Conservation (phyloP, 2,797 vertebrate species). For the Girardinus metallicus region DNA sequence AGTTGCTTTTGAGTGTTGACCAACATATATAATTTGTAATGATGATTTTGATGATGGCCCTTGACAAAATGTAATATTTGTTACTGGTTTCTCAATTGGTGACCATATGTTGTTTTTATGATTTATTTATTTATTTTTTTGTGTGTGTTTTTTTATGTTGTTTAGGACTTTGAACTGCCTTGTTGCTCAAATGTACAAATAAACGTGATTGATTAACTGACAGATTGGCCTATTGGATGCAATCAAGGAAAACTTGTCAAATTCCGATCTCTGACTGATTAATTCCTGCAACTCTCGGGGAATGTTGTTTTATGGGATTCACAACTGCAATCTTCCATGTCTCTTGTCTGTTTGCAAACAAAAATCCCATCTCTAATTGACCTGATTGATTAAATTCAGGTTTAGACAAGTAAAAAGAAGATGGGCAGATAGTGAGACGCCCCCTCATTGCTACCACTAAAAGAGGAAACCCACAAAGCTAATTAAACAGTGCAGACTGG, state of each 20-base stretch:
- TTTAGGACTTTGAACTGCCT: no score
- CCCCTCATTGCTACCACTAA: constrained; percentile 25
- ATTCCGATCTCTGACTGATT: background rate
- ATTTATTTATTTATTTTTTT: no score
- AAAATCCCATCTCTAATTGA: constrained; percentile 11
- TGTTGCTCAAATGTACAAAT: no score
- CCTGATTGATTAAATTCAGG: constrained; percentile 46
- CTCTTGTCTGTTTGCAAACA: constrained; percentile 14
- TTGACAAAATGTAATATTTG: no score
- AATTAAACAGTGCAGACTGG: constrained; percentile 42
- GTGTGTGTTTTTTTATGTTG: no score
- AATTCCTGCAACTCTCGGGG: background rate
- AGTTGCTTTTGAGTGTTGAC: no score
- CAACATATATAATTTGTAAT: no score
- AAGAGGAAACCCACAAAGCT: constrained; percentile 43
- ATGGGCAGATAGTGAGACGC: constrained; percentile 12
- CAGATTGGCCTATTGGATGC: background rate
- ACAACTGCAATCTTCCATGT: background rate
- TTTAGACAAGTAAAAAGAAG: constrained; percentile 23
- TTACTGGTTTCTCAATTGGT: no score
- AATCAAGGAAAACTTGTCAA: background rate
- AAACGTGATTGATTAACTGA: background rate
- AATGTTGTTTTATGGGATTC: constrained; percentile 5
- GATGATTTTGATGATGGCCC: no score
- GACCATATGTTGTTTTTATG: no score